A percentile compares a stretch with the other conserved stretches of the same genome.
Evolutionary conservation across 2,888 invertebrate species (phyloP).

Genomic region (Orthosia cruda): DNA sequence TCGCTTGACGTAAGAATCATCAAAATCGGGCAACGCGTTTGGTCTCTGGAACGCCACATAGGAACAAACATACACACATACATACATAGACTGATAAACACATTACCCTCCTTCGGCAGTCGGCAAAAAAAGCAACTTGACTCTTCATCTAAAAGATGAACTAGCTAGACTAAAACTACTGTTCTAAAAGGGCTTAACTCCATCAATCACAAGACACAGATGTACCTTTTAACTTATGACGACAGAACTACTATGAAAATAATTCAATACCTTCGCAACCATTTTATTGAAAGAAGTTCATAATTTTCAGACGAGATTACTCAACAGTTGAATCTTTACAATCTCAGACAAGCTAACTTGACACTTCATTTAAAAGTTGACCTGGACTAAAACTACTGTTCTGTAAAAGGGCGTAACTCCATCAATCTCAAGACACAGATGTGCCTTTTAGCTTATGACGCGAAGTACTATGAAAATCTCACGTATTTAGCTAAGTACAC

Average conservation of each 20-base stretch:
- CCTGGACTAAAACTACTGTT: background rate
- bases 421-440: background rate
- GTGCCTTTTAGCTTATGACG: background rate
- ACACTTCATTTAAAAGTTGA: background rate
- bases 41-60: too few relatives aligned
- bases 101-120: too few relatives aligned
- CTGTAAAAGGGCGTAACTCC: background rate
- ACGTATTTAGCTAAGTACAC: slow-evolving; percentile 64
- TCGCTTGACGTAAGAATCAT: too few relatives aligned
- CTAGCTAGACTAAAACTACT: background rate
- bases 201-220: background rate
- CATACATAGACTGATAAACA: too few relatives aligned
- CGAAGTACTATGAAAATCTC: slow-evolving; percentile 42
- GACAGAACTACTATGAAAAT: slow-evolving; percentile 34
- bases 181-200: background rate
- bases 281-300: too few relatives aligned
- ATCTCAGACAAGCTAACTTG: background rate
- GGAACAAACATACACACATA: too few relatives aligned
- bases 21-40: too few relatives aligned
- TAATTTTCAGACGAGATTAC: too few relatives aligned
- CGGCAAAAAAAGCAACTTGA: background rate
- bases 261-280: background rate
- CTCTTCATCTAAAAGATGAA: background rate
- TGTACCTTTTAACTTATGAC: background rate
- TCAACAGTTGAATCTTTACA: background rate